Base-by-base conservation (phyloP, 2,888 invertebrate species). In the Drosophila mimica region DNA sequence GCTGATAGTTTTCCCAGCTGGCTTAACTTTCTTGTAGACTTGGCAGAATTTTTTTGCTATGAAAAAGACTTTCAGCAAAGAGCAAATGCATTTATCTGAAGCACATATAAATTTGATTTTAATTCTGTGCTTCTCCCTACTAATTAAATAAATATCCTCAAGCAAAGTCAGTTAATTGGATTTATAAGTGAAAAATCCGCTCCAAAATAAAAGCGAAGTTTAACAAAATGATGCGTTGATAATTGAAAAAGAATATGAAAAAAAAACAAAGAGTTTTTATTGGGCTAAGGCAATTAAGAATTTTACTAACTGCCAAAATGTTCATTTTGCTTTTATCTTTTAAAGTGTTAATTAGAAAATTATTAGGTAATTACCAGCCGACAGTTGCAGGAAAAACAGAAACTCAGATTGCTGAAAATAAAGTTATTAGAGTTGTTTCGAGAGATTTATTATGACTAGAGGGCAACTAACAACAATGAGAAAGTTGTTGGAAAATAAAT, bases 341-440 rank as follows among this genome's bases (percentile, higher is more conserved):
- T 36, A 60, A 34, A 40, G 57, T 60, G 77, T 74, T 77, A 65
- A 72, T 79, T 63, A 71, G 40, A 68, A 78, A 72, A 74, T 81
- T 62, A 70, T 70, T 74, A 60, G 61, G 48, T 70, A 84, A 87
- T 81, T 84, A 79, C 30, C 52, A 67, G 54, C 82, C 75, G 88
- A 68, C 84, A 85, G 58, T 65, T 57, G 66, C 84, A 82, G 80
- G 25, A 2, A 34, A 38, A 43, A 56, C 68, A 70, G 78, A 67
- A 70, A 58, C 28, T 57, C 0, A 2, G 6, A 28, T 46, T 46
- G 40, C 20, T 51, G 25, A 33, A 31, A 43, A 20, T 28, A 13
- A 54, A 49, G 25, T n/a, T 63, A 13, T 43, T 61, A 17, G 9
- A 38, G 28, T 20, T 31, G 40, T 13, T 17, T 48, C 5, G 3